A percentile compares a stretch with the other conserved stretches of the same genome.
phyloP scores from a whole-genome alignment of 2,888 invertebrate genomes.

The Caenorhabditis japonica region DNA sequence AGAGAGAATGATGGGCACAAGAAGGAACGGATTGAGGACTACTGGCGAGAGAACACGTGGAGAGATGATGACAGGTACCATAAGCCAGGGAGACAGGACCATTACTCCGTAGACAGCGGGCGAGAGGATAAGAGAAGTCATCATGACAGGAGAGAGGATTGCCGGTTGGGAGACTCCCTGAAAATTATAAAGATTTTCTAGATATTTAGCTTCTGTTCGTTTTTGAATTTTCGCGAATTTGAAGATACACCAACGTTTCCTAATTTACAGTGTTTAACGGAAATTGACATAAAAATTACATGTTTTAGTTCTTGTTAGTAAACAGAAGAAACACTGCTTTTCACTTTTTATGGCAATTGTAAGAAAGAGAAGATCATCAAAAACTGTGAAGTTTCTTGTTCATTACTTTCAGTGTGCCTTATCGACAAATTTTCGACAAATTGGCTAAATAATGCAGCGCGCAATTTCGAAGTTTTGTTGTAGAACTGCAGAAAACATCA shows the following conservation, averaged over 20 bases:
- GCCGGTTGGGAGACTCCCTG: constrained; percentile 49
- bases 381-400: too few relatives aligned
- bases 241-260: neutral
- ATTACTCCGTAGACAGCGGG: constrained; percentile 51
- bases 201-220: neutral
- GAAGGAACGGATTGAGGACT: constrained; percentile 56
- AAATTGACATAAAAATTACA: too few relatives aligned
- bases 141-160: constrained; percentile 49
- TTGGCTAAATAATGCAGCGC: too few relatives aligned
- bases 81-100: constrained; percentile 63
- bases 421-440: too few relatives aligned
- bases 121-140: constrained; percentile 49
- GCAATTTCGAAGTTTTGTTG: too few relatives aligned
- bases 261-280: too few relatives aligned
- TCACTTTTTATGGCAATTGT: too few relatives aligned
- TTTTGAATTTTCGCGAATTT: neutral
- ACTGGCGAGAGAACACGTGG: constrained; percentile 50
- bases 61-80: constrained; percentile 59
- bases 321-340: too few relatives aligned
- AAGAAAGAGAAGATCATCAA: too few relatives aligned
- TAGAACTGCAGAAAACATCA: too few relatives aligned
- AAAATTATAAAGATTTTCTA: constrained; percentile 1
- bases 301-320: too few relatives aligned
- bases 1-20: constrained; percentile 63
- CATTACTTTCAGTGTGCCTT: too few relatives aligned